Evolutionary conservation across 2,797 vertebrate genomes (phyloP).

Genomic region (Knipowitschia caucasica): DNA sequence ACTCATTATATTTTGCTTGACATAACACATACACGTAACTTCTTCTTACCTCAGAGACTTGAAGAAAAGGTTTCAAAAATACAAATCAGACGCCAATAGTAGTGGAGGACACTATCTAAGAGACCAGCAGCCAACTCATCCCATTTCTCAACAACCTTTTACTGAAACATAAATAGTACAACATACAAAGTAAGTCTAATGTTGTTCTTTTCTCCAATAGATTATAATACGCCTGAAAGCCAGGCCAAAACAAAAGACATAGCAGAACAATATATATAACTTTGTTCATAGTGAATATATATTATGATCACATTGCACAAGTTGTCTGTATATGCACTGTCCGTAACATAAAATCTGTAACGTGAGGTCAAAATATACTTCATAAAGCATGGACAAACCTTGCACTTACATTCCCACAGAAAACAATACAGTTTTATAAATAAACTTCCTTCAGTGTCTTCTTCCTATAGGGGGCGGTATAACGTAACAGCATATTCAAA

Average conservation of each 20-base stretch:
- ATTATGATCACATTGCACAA: constrained; percentile 71
- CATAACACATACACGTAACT: no score
- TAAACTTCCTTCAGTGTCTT: constrained; percentile 18
- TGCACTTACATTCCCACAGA: constrained; percentile 63
- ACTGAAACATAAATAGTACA: constrained; percentile 72
- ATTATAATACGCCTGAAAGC: constrained; percentile 69
- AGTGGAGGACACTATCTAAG: constrained; percentile 39
- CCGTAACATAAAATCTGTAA: constrained; percentile 59
- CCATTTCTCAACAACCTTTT: constrained; percentile 61
- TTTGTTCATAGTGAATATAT: constrained; percentile 68
- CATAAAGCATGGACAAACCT: constrained; percentile 49
- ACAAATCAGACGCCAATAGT: background rate
- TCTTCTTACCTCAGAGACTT: no score
- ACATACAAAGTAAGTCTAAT: constrained; percentile 68
- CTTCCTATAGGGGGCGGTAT: constrained; percentile 21
- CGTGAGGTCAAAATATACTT: constrained; percentile 56
- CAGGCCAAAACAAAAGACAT: constrained; percentile 73
- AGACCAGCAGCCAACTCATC: constrained; percentile 66
- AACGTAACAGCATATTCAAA: constrained; percentile 15
- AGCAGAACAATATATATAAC: constrained; percentile 71
- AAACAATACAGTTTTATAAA: constrained; percentile 44
- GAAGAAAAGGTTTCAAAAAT: background rate
- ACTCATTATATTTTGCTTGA: no score
- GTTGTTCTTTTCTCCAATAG: constrained; percentile 55
- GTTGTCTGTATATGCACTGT: constrained; percentile 67